Percentiles rank a stretch among this genome's conserved stretches.
Evolutionary conservation across 37 sponge, comb jelly and placozoan genomes (phyloP).

Genomic region (Petrosia ficiformis): DNA sequence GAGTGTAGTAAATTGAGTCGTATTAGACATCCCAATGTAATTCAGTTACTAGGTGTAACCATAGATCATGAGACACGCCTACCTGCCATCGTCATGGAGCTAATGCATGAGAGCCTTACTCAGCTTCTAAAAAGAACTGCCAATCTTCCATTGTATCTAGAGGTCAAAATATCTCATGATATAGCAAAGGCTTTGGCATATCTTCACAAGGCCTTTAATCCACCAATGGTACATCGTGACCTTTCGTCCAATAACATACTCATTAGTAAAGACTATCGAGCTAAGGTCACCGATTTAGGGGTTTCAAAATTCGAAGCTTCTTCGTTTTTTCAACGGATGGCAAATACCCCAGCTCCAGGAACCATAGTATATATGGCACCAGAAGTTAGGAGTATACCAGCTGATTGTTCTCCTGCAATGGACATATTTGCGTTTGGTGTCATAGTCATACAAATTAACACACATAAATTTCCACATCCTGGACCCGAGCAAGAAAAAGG

Average conservation of each 20-base stretch:
- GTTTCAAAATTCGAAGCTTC: constrained; percentile 44
- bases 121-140: constrained; percentile 22
- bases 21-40: constrained; percentile 50
- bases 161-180: constrained; percentile 52
- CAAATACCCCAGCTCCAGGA: constrained; percentile 49
- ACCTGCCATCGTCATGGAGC: constrained; percentile 58
- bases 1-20: constrained; percentile 41
- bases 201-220: constrained; percentile 25
- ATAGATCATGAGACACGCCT: constrained; percentile 25
- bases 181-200: constrained; percentile 43
- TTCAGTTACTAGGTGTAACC: constrained; percentile 34
- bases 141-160: constrained; percentile 30
- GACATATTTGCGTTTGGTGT: constrained; percentile 51
- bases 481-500: constrained; percentile 25
- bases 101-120: constrained; percentile 38
- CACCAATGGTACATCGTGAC: constrained; percentile 57
- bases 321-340: constrained; percentile 18
- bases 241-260: constrained; percentile 54
- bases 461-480: constrained; percentile 43
- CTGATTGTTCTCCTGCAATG: constrained; percentile 38
- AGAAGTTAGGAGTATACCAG: constrained; percentile 36
- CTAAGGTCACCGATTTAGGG: constrained; percentile 55
- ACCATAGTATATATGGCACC: constrained; percentile 52
- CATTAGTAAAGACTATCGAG: constrained; percentile 12
- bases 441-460: constrained; percentile 34